Base-by-base conservation (phyloP, 2,888 invertebrate genomes). In the Mythimna vitellina region DNA sequence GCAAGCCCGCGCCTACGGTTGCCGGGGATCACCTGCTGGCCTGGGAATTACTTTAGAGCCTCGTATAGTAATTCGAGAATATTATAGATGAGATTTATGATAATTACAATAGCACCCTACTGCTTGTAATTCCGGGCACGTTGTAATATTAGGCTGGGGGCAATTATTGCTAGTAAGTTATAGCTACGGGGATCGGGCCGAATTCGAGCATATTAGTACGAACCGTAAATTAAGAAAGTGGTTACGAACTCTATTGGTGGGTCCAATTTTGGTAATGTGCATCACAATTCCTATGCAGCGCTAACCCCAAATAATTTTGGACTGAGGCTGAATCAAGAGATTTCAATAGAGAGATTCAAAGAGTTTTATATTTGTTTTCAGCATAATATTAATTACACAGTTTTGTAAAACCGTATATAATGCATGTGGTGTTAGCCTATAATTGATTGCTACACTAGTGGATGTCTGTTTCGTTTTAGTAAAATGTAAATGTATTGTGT, bases 151-250 rank as follows among this genome's bases (percentile, higher is more conserved):
- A 63, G 73, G 42, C 80, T 73, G 9, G 35, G 17, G 29, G 46
- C 53, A 64, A 64, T 74, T 51, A 73, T 64, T 78, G 10, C 54
- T 54, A 7, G 49, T 35, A 79, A 74, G 20, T 79, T 79, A 67
- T 78, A 22, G 58, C 53, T 49, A 32, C 25, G 10, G 17, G 14
- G n/a, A 29, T n/a, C 12, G 12, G 10, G 12, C 12, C 12, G 32
- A 73, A 79, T 56, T 42, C 56, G 29, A 56, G 7, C 76, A 25
- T 69, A 67, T 67, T 67, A 60, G 29, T 54, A 12, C 22, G 3
- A 14, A 51, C n/a, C 14, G 42, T 53, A 25, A 75, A 77, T 69
- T 62, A 35, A 20, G 42, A 12, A 51, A 54, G 61, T 25, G 29
- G 12, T 38, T 60, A 32, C 5, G 29, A 32, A 54, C 14, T 38